phyloP scores from a whole-genome alignment of 1,140 invertebrate species.

The Leptinotarsa undecemlineata region DNA sequence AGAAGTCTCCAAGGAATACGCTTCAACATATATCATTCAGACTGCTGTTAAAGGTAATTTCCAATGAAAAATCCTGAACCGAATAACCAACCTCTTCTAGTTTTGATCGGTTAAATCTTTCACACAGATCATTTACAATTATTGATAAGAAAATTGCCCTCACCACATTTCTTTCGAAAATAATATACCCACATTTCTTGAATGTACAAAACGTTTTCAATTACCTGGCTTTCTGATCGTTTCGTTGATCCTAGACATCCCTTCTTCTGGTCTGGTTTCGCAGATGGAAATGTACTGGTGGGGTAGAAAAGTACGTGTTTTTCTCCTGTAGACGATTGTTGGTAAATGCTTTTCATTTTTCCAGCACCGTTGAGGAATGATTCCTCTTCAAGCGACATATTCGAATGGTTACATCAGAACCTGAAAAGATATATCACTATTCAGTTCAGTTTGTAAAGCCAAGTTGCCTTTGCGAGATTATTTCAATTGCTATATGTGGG shows the following conservation, averaged over 20 bases:
- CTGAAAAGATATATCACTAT: too few relatives aligned
- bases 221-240: not conserved
- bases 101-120: too few relatives aligned
- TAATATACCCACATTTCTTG: not conserved
- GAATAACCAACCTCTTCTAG: too few relatives aligned
- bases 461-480: too few relatives aligned
- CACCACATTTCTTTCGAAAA: not conserved
- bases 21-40: too few relatives aligned
- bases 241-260: not conserved
- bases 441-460: too few relatives aligned
- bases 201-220: not conserved
- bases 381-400: constrained; percentile 50
- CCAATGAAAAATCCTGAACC: too few relatives aligned
- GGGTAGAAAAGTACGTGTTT: constrained; percentile 56
- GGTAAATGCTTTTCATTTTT: constrained; percentile 51
- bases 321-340: constrained; percentile 53
- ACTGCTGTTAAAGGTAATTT: too few relatives aligned
- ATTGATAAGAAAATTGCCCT: too few relatives aligned
- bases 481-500: too few relatives aligned
- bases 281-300: constrained; percentile 52
- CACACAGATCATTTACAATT: too few relatives aligned
- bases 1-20: too few relatives aligned
- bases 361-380: constrained; percentile 49
- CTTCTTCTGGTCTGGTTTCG: not conserved
- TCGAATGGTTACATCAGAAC: not conserved